A percentile compares a stretch with the other conserved stretches of the same genome.
Conservation (phyloP, 2,113 vertebrate genomes). For the Scolopax mira region DNA sequence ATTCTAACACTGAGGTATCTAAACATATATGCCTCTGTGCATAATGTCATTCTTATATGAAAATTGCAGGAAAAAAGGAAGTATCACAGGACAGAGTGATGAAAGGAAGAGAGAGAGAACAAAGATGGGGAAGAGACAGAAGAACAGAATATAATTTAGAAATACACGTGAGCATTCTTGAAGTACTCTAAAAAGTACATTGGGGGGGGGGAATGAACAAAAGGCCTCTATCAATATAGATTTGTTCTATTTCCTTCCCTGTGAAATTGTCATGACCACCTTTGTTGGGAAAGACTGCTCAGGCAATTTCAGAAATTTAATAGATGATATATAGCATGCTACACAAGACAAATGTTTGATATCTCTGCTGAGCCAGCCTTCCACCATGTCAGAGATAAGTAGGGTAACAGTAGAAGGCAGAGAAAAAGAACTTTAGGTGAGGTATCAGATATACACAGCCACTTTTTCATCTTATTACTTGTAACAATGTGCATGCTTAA, state of each 20-base stretch:
- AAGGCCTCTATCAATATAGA: neutral
- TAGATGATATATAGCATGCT: neutral
- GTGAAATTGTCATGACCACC: neutral
- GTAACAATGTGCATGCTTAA: neutral
- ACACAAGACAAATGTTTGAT: neutral
- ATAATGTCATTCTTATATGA: neutral
- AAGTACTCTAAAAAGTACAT: neutral
- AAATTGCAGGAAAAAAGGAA: neutral
- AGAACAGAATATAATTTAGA: neutral
- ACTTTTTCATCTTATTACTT: neutral
- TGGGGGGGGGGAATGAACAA: neutral
- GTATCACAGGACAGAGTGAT: neutral
- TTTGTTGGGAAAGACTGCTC: neutral
- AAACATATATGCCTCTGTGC: neutral
- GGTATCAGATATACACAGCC: neutral
- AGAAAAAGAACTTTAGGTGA: neutral
- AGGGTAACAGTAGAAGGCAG: neutral
- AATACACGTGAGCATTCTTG: neutral
- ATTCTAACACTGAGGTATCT: neutral
- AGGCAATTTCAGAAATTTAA: neutral
- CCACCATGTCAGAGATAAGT: neutral
- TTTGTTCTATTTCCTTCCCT: neutral
- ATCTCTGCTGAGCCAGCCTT: neutral
- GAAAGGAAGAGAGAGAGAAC: neutral
- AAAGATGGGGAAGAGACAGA: neutral